Evolutionary conservation across 2,113 vertebrate species (phyloP), one percentile per base, ranked within the genome.

Genomic region (Myotis yumanensis): DNA sequence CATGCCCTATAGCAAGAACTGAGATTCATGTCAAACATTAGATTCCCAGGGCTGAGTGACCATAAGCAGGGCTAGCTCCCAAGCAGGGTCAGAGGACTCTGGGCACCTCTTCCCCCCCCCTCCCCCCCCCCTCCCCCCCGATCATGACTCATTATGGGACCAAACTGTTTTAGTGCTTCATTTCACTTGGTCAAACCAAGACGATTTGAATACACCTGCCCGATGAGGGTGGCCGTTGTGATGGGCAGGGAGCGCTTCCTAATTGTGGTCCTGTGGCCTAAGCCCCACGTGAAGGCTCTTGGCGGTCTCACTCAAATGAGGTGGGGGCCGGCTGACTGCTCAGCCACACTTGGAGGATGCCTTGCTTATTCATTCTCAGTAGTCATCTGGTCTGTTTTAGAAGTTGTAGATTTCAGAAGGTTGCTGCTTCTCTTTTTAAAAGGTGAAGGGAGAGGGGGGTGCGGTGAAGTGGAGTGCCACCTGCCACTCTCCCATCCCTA

Each of bases 141-240:
- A 72, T 32, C 59, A 86, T 97, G 95, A 97, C 90, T 97, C 97
- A 97, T 95, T 92, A 76, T 35, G 83, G 79, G 66, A 96, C 94
- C 23, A 46, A 68, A 23, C 66, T 79, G 82, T 96, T 95, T 87
- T 57, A 94, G 82, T 89, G 85, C 84, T 95, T 95, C 97, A 81
- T 95, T 97, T 96, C 96, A 93, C 88, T 97, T 91, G 95, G 89
- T 93, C 95, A 94, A 54, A 96, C 93, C 71, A 89, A 77, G 66
- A 52, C 4, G 20, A 97, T 97, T 97, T 97, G 97, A 97, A 97
- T 96, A 84, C 97, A 97, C 97, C 97, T 97, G 81, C 94, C 66
- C 22, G 28, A 73, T 4, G 28, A 95, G 57, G 95, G 80, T 86
- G 92, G 90, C 97, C 96, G 97, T 97, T 96, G 95, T 25, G 75